Base-by-base conservation (phyloP, 1,140 invertebrate species). In the Drosophila kikkawai region DNA sequence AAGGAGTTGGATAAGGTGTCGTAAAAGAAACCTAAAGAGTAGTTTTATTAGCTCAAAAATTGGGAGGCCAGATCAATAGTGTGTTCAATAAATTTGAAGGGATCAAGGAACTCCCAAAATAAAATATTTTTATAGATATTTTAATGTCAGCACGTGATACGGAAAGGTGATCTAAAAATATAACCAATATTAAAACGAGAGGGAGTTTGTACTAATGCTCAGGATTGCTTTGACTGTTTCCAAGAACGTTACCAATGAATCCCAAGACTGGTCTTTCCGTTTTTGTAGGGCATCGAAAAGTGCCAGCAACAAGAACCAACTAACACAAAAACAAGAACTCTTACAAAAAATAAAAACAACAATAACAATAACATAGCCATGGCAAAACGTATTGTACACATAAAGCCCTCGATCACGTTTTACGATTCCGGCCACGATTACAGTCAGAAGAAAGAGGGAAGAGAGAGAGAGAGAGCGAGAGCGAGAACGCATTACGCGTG, bases 391-490 rank as follows among this genome's bases (percentile, higher is more conserved):
- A 87, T 71, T 59, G 80, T 80, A 84, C 66, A 88, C 84, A 88
- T 88, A 71, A 80, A 79, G 84, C 85, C 86, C 84, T 87, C 84
- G 84, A 87, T 87, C 84, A 87, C 84, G 84, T 87, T 87, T 88
- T 87, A 88, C 80, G 84, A 87, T 87, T 87, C 84, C 67, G 68
- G 73, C 77, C 80, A 87, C 84, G 84, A 90, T 87, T 87, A 90
- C 73, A 75, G 53, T 37, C 77, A 69, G 53, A 11, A 32, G 66
- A 69, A 77, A 67, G 74, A 65, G 74, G 41, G 41, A 11, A 32
- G 66, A 69, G 69, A 67, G 74, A 65, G 74, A 36, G 41, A 41
- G 26, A 73, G 13, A 53, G 57, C 64, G 57, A 39, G 22, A 74
- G 13, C 22, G 37, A 67, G 42, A 86, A 79, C 80, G 80, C 80